Base-by-base conservation (phyloP, 2,113 vertebrate genomes). In the Mystacornis crossleyi region DNA sequence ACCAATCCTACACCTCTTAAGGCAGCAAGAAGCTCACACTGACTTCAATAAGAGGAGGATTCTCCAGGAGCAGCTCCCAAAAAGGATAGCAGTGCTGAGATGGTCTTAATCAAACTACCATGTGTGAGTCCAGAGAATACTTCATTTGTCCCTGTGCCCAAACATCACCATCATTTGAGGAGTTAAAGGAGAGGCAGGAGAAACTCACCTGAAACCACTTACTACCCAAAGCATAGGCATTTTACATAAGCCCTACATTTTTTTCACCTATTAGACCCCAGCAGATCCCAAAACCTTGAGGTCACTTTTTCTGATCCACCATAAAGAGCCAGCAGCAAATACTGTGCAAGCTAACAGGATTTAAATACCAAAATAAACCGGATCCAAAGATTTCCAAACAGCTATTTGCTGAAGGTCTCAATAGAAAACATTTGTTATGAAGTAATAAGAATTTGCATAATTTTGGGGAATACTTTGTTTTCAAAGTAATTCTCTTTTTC, bases 391-490 rank as follows among this genome's bases (percentile, higher is more conserved):
- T 91, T 93, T 82, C 45, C 40, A 60, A 97, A 93, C 89, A 94
- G 90, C 75, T 92, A 96, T 96, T 93, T 93, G 92, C 83, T 96
- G 91, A 89, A 97, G 81, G 73, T 84, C 96, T 97, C 98, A 96
- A 90, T 83, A 95, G 96, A 95, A 97, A 98, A 97, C 97, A 97
- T 97, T 98, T 97, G 91, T 87, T 95, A 97, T 91, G 90, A 97
- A 98, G 90, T 87, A 98, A 97, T 97, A 97, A 96, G 82, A 96
- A 98, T 98, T 98, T 98, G 97, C 98, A 98, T 98, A 97, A 98
- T 98, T 98, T 98, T 26, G 94, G 97, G 90, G 88, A 98, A 97
- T 93, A 98, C 92, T 98, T 98, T 97, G 96, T 97, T 98, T 98
- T 98, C 98, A 96, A 98, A 98, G 97, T 97, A 91, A 96, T 98